Conservation (phyloP, 2,113 vertebrate genomes). For the Lota lota region DNA sequence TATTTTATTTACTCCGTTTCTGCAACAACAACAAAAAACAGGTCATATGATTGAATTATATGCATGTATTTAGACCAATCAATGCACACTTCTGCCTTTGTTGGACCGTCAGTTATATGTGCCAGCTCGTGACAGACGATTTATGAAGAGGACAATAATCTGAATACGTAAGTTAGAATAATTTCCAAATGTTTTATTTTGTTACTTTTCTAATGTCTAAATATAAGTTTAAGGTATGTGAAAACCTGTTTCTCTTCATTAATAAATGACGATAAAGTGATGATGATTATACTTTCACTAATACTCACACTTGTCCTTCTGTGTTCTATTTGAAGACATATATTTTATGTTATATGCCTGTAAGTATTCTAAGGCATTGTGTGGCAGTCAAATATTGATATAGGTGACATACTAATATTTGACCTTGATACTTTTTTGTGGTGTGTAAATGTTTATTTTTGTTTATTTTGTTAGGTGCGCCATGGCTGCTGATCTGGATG, state of each 20-base stretch:
- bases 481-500: slow-evolving; percentile 82
- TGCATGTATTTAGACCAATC: slow-evolving; percentile 10
- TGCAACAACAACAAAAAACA: not conserved
- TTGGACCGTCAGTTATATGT: not conserved
- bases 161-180: slow-evolving; percentile 43
- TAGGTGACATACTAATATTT: not conserved
- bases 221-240: not conserved
- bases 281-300: not conserved
- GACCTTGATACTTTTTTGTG: not conserved
- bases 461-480: slow-evolving; percentile 19
- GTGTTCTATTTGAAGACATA: no score
- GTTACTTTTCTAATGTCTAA: not conserved
- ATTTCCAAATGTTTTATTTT: slow-evolving; percentile 4
- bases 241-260: not conserved
- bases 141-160: slow-evolving; percentile 11
- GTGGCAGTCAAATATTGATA: not conserved
- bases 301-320: no score
- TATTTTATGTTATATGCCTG: no score
- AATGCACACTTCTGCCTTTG: slow-evolving; percentile 6
- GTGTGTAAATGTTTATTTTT: slow-evolving; percentile 11
- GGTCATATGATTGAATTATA: not conserved
- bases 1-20: not conserved
- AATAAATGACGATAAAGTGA: not conserved
- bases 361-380: not conserved
- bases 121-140: slow-evolving; percentile 14